Conservation (phyloP, 2,888 invertebrate species). For the Elegia similella region DNA sequence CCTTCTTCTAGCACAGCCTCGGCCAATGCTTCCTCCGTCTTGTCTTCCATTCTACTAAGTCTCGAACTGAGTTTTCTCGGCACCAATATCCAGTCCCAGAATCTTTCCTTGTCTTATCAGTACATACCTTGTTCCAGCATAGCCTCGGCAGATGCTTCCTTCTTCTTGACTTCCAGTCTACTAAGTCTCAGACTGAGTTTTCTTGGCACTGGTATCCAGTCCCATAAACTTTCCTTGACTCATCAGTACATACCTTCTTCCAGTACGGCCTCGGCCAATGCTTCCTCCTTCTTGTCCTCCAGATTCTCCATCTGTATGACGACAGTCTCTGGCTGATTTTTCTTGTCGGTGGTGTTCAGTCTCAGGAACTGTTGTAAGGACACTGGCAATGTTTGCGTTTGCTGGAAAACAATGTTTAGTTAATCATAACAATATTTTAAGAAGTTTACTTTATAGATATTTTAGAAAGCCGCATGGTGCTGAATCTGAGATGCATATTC, state of each 20-base stretch:
- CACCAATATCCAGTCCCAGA: constrained; percentile 57
- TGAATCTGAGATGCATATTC: too few relatives aligned
- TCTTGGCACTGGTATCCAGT: too few relatives aligned
- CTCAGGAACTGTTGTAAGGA: constrained; percentile 71
- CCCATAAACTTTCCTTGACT: too few relatives aligned
- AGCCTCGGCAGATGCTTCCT: too few relatives aligned
- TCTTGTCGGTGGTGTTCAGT: constrained; percentile 52
- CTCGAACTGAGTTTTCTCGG: constrained; percentile 37
- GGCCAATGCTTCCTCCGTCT: constrained; percentile 43
- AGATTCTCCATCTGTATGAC: constrained; percentile 40
- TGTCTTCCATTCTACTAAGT: constrained; percentile 29
- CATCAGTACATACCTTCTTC: constrained; percentile 58
- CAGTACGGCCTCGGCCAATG: constrained; percentile 50
- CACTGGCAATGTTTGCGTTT: constrained; percentile 61
- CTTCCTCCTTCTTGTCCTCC: constrained; percentile 39
- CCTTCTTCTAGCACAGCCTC: constrained; percentile 58
- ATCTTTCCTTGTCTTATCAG: too few relatives aligned
- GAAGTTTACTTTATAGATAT: too few relatives aligned
- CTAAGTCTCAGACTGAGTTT: too few relatives aligned
- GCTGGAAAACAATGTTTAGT: constrained; percentile 37
- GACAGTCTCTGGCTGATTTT: constrained; percentile 33
- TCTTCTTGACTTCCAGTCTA: too few relatives aligned
- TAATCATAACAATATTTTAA: too few relatives aligned
- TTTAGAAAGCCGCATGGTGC: too few relatives aligned
- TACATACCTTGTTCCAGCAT: too few relatives aligned